These are phyloP conservation scores for Alectoris magna DNA, from an alignment of 2,797 vertebrate species.

Conservation along the genomic window DNA sequence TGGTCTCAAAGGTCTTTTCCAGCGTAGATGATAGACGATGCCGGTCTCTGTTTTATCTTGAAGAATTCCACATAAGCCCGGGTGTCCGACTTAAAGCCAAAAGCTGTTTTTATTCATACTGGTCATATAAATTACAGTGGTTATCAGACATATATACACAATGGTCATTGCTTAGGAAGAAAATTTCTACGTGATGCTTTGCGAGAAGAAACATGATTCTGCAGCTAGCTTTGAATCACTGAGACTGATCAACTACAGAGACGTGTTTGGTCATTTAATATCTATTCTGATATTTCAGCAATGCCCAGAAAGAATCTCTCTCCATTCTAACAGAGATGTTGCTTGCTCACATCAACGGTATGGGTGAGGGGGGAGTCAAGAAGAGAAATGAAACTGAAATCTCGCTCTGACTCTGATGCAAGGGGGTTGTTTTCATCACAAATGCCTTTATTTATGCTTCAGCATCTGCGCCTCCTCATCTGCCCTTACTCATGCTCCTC, in stretches of 20 bases:
- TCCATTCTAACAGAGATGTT: background rate
- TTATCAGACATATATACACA: constrained; percentile 14
- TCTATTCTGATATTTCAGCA: background rate
- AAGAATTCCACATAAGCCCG: background rate
- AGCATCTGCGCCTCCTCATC: background rate
- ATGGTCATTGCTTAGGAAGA: background rate
- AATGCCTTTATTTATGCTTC: background rate
- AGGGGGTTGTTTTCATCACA: background rate
- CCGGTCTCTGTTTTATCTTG: background rate
- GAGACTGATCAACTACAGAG: background rate
- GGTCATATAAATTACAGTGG: constrained; percentile 40
- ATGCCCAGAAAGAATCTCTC: background rate
- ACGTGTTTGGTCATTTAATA: background rate
- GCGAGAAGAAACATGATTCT: background rate
- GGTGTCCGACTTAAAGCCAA: background rate
- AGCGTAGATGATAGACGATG: too few species aligned
- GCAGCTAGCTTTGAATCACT: background rate
- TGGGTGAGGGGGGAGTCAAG: background rate
- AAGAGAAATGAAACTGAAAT: constrained; percentile 27
- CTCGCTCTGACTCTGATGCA: background rate
- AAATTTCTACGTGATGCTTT: background rate
- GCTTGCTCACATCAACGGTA: accelerated
- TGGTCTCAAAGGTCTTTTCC: background rate
- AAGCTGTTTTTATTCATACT: constrained; percentile 38
- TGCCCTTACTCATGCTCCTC: too few species aligned